Conservation (phyloP, 2,113 vertebrate genomes). For the Brienomyrus brachyistius region DNA sequence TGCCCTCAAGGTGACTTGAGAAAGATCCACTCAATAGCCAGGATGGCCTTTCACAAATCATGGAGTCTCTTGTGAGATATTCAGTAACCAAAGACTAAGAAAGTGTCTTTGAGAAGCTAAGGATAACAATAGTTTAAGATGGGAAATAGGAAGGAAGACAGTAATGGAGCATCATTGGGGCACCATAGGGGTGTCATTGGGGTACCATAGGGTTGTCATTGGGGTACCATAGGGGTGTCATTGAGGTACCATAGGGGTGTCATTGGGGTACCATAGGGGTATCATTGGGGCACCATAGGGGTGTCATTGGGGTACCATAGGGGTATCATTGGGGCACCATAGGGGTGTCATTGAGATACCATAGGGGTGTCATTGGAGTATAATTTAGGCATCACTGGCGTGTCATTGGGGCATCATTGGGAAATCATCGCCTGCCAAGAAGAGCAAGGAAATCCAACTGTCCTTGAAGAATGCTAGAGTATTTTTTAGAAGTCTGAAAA, state of each 20-base stretch:
- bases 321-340: too few relatives aligned
- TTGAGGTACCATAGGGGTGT: too few relatives aligned
- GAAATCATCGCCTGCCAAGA: background rate
- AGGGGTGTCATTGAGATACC: background rate
- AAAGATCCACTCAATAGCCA: background rate
- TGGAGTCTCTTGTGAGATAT: background rate
- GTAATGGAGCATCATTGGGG: background rate
- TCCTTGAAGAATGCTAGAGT: background rate
- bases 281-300: too few relatives aligned
- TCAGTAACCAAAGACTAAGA: background rate
- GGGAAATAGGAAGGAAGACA: background rate
- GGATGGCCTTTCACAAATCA: background rate
- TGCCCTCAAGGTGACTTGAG: background rate
- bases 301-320: too few relatives aligned
- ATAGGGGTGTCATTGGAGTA: background rate
- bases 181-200: background rate
- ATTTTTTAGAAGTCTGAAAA: background rate
- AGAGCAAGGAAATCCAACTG: background rate
- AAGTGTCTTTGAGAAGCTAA: background rate
- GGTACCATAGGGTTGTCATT: too few relatives aligned
- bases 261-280: too few relatives aligned
- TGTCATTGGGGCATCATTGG: background rate
- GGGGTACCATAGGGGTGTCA: too few relatives aligned
- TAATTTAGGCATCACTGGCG: background rate
- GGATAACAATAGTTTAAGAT: background rate